Conservation (phyloP, 1,140 invertebrate species). For the Drosophila elegans region DNA sequence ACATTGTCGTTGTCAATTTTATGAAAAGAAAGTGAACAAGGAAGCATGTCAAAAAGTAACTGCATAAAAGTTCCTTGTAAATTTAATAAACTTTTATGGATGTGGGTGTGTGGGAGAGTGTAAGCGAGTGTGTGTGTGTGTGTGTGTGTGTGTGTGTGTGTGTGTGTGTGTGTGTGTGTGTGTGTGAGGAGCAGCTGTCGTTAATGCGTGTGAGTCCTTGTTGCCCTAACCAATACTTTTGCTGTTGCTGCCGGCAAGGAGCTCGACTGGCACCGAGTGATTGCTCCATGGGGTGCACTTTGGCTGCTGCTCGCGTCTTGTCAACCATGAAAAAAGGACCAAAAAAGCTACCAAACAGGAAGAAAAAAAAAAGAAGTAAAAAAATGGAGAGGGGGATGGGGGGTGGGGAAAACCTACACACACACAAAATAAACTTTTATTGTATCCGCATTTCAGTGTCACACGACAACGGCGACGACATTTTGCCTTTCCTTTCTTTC, state of each 20-base stretch:
- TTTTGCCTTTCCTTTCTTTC: constrained; percentile 47
- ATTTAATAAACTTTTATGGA: constrained; percentile 83
- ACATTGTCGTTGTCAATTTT: constrained; percentile 82
- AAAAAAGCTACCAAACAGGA: constrained; percentile 13
- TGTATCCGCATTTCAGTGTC: constrained; percentile 83
- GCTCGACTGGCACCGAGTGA: constrained; percentile 70
- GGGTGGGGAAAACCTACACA: background rate
- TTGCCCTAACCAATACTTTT: constrained; percentile 62
- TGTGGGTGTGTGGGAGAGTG: constrained; percentile 34
- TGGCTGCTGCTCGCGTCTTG: constrained; percentile 53
- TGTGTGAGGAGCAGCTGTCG: constrained; percentile 60
- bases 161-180: constrained; percentile 1
- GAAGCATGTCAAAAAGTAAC: constrained; percentile 81
- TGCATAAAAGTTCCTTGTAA: constrained; percentile 83
- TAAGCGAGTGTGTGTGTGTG: constrained; percentile 28
- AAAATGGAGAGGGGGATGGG: background rate
- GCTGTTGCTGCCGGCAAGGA: constrained; percentile 39
- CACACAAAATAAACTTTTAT: constrained; percentile 72
- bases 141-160: constrained; percentile 36
- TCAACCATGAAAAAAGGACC: constrained; percentile 42
- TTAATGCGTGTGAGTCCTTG: constrained; percentile 70
- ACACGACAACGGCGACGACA: constrained; percentile 52
- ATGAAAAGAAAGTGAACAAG: constrained; percentile 50
- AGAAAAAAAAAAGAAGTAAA: constrained; percentile 11
- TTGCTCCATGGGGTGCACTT: constrained; percentile 81